phyloP scores from a whole-genome alignment of 2,113 vertebrate genomes.

The Halcyon malimbica region DNA sequence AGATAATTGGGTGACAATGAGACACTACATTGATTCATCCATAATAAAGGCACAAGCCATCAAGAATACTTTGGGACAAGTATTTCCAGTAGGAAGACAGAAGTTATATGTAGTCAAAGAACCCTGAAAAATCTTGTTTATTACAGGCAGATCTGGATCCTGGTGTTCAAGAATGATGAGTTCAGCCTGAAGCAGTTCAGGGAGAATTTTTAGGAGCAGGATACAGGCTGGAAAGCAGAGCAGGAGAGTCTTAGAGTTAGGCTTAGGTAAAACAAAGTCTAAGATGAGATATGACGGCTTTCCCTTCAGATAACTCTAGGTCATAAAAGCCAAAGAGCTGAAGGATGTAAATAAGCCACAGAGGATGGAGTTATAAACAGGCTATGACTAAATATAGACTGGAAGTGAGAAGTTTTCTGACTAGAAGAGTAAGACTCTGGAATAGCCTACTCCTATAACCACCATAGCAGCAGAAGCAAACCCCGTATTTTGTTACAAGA shows the following conservation, averaged over 20 bases:
- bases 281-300: background rate
- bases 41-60: background rate
- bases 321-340: background rate
- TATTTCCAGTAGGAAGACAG: background rate
- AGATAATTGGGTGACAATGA: background rate
- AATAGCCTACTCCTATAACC: background rate
- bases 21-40: background rate
- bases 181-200: background rate
- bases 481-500: accelerated
- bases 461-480: background rate
- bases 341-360: background rate
- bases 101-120: background rate
- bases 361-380: background rate
- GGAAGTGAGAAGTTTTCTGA: background rate
- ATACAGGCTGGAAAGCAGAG: background rate
- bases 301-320: background rate
- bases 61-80: background rate
- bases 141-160: background rate
- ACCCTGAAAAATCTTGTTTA: background rate
- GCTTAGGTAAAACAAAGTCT: background rate
- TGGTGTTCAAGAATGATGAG: background rate
- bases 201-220: background rate
- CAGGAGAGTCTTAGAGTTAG: background rate
- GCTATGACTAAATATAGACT: background rate
- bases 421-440: background rate